Evolutionary conservation across 2,888 invertebrate species (phyloP), one percentile per base, ranked within the genome.

Genomic region (Eupithecia subfuscata): DNA sequence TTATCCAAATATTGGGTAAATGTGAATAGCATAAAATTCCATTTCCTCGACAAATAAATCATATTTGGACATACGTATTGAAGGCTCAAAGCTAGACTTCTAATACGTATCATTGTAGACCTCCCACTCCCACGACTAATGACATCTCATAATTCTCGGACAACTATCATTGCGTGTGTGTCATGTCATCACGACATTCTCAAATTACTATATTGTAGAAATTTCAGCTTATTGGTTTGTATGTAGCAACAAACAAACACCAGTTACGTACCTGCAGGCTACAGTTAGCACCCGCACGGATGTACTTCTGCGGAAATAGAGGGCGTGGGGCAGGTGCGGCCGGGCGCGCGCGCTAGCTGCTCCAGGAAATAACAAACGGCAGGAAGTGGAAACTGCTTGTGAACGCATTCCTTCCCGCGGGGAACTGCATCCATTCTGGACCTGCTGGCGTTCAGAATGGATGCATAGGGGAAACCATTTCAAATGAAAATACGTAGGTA

Each of bases 291-390:
- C 2, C 52, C 52, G 52, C n/a, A 8, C 1, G 7, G 52, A n/a
- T 52, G n/a, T 7, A 6, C n/a, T 52, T 9, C n/a, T n/a, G n/a
- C 52, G 52, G 52, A 52, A 52, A 52, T 52, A n/a, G 52, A 63
- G 63, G 63, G 7, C 18, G 18, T 8, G 63, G 1, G 7, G 22
- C 14, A 0, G n/a, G 25, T 9, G 60, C 3, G 14, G 12, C 12
- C 2, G 11, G 25, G 25, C 1, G 63, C 14, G 30, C 30, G 52
- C 30, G 69, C 45, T 74, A 22, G 18, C 7, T 2, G n/a, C 52
- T 3, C 37, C 74, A 74, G 77, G 77, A 77, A 75, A 75, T 77
- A 77, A 70, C 70, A 68, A 74, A 72, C 48, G 67, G 76, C 60
- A 70, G 72, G 77, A 75, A 77, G 52, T 67, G 70, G 72, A 64